phyloP scores from a whole-genome alignment of 1,140 invertebrate species.

The Sminthurinus signatus region DNA sequence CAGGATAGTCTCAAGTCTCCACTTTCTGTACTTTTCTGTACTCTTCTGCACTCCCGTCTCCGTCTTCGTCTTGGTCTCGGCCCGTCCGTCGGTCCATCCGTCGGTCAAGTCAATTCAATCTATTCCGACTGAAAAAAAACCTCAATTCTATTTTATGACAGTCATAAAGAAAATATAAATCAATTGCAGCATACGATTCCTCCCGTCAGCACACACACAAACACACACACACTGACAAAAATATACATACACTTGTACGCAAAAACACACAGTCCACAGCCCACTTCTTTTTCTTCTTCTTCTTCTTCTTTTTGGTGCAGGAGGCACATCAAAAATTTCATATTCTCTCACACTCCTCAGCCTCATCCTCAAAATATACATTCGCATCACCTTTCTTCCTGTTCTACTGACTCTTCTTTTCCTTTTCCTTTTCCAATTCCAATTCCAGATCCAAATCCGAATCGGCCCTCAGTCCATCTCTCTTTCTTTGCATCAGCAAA shows the following conservation, averaged over 20 bases:
- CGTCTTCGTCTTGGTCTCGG: background rate
- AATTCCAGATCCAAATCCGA: too few species aligned
- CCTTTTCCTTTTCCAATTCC: background rate
- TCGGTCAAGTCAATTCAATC: background rate
- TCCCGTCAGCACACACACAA: background rate
- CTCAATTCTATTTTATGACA: constrained; percentile 17
- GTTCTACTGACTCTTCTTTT: background rate
- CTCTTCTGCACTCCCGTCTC: background rate
- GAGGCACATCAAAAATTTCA: background rate
- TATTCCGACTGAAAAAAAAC: constrained; percentile 1
- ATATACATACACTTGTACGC: too few species aligned
- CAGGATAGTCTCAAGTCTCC: constrained; percentile 7
- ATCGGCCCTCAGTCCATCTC: too few species aligned
- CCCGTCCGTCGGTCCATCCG: background rate
- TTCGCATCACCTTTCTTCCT: background rate
- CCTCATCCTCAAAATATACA: background rate
- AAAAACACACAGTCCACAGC: too few species aligned
- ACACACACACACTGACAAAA: too few species aligned
- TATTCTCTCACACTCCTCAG: background rate
- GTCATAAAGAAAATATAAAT: constrained; percentile 21
- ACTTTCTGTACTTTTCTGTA: too few species aligned
- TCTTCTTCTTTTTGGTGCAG: too few species aligned
- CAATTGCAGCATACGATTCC: constrained; percentile 13
- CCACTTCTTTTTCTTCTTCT: too few species aligned
- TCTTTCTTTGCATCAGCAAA: too few species aligned